Evolutionary conservation across 2,888 invertebrate genomes (phyloP).

Genomic region (Agrenia bidenticulata): DNA sequence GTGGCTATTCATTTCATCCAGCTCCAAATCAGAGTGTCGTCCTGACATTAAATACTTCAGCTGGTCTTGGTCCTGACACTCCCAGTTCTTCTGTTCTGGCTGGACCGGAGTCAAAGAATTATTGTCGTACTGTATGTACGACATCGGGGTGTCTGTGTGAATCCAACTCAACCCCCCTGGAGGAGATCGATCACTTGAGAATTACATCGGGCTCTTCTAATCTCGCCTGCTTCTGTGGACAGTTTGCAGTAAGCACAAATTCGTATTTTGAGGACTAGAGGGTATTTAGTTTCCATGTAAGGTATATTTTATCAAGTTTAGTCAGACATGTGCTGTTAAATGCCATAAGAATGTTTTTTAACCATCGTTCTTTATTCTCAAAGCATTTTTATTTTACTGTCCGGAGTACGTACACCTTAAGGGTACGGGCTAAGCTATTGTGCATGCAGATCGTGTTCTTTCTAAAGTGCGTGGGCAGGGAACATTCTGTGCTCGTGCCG

Average conservation of each 20-base stretch:
- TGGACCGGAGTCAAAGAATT: slow-evolving; percentile 9
- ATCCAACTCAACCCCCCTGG: background rate
- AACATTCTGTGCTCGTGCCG: too few relatives aligned
- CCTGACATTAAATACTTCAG: slow-evolving; percentile 11
- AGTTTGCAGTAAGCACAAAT: slow-evolving; percentile 3
- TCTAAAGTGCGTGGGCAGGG: too few relatives aligned
- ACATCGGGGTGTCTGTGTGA: slow-evolving; percentile 17
- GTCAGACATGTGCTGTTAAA: too few relatives aligned
- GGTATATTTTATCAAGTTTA: too few relatives aligned
- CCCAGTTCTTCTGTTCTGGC: background rate
- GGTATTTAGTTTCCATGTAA: background rate
- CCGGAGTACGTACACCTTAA: too few relatives aligned
- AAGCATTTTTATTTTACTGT: too few relatives aligned
- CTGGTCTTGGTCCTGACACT: slow-evolving; percentile 2
- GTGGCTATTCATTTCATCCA: slow-evolving; percentile 19
- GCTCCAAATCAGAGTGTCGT: slow-evolving; percentile 18
- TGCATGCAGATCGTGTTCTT: too few relatives aligned
- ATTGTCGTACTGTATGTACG: slow-evolving; percentile 12
- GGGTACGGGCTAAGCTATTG: too few relatives aligned
- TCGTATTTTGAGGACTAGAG: too few relatives aligned
- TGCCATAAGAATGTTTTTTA: too few relatives aligned
- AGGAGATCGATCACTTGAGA: slow-evolving; percentile 15
- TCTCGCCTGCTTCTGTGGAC: slow-evolving; percentile 14
- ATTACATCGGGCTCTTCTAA: slow-evolving; percentile 14
- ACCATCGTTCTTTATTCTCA: too few relatives aligned